These are phyloP conservation scores for Chironomus striatipennis DNA, from an alignment of 1,140 invertebrate species.

Conservation along the genomic window DNA sequence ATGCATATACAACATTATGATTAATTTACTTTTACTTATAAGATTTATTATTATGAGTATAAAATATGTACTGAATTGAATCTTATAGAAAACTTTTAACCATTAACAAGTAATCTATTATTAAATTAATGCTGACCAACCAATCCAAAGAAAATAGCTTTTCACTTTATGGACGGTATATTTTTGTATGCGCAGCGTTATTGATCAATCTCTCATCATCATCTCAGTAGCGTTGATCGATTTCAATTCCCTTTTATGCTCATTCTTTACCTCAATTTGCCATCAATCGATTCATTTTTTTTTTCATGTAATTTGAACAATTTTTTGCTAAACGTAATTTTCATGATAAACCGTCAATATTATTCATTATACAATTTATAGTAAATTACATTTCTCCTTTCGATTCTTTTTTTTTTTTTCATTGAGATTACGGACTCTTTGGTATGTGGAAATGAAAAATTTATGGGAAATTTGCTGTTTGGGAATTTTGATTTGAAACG, in stretches of 20 bases:
- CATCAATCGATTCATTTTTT: neutral
- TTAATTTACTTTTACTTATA: neutral
- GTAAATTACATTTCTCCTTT: constrained; percentile 9
- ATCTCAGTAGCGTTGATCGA: neutral
- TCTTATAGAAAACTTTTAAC: neutral
- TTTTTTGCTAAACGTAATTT: neutral
- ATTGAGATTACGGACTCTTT: too few species aligned
- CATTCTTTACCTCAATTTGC: neutral
- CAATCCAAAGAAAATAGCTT: neutral
- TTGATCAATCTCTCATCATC: neutral
- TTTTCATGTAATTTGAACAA: neutral
- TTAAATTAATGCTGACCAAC: neutral
- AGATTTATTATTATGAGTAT: neutral
- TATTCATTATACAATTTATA: constrained; percentile 15
- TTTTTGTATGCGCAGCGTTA: neutral
- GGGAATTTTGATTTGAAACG: too few species aligned
- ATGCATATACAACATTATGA: neutral
- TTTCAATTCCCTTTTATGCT: neutral
- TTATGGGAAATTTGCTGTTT: too few species aligned
- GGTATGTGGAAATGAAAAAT: too few species aligned
- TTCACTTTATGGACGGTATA: too few species aligned
- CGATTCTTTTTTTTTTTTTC: neutral
- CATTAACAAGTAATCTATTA: constrained; percentile 4
- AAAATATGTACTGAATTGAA: neutral
- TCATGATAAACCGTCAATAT: constrained; percentile 13